These are phyloP conservation scores for Xanthorhoe spadicearia DNA, from an alignment of 2,888 invertebrate genomes.

Conservation along the genomic window DNA sequence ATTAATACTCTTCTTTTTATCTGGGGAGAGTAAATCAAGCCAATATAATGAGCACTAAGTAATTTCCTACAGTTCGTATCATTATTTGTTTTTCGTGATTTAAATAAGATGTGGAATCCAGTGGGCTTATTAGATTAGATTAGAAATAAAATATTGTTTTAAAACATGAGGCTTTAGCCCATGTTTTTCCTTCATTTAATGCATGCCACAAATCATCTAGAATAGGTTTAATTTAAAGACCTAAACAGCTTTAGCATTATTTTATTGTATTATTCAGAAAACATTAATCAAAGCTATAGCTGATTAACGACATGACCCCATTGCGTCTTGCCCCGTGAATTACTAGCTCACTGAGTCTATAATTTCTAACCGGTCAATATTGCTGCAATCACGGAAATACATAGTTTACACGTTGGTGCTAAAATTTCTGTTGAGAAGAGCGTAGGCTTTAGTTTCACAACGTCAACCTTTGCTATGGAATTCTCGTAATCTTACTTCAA, in stretches of 20 bases:
- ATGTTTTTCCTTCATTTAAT: neutral
- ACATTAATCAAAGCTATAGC: conserved; percentile 15
- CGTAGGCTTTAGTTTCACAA: conserved; percentile 23
- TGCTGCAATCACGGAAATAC: conserved; percentile 13
- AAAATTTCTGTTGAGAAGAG: conserved; percentile 18
- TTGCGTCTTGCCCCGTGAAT: conserved; percentile 24
- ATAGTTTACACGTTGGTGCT: conserved; percentile 12
- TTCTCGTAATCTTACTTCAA: conserved; percentile 10
- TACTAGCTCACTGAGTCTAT: conserved; percentile 15
- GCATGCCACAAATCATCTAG: neutral
- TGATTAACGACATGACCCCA: conserved; percentile 28
- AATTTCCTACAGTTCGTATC: too few species aligned
- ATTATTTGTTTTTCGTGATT: too few species aligned
- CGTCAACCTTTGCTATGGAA: conserved; percentile 20
- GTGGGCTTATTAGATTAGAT: too few species aligned
- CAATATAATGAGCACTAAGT: too few species aligned
- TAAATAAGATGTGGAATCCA: too few species aligned
- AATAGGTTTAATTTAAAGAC: neutral
- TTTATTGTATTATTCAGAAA: conserved; percentile 11
- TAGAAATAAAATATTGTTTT: too few species aligned
- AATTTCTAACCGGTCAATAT: conserved; percentile 24
- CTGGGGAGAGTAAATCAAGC: neutral
- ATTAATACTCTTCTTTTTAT: neutral
- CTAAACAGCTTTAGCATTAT: neutral
- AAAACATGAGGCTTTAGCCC: too few species aligned